Evolutionary conservation across 2,888 invertebrate genomes (phyloP), one percentile per base, ranked within the genome.

Genomic region (Plebejus anna): DNA sequence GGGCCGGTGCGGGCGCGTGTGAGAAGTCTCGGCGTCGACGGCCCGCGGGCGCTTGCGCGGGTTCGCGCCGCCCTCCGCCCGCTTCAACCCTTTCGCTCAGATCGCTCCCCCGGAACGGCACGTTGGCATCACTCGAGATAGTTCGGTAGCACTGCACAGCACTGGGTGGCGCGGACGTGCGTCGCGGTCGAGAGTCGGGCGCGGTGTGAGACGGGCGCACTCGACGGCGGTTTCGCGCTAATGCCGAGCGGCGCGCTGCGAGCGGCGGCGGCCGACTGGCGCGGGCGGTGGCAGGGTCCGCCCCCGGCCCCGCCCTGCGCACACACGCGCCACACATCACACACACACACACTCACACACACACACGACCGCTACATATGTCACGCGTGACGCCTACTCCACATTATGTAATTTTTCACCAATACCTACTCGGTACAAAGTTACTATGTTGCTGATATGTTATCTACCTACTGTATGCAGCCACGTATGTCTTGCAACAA

Each of bases 351-450:
- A 80, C 80, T 79, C 80, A n/a, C n/a, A 80, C 83, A 79, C 80
- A 75, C 83, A 80, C 80, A 76, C 80, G 77, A 86, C 83, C 83
- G 86, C 89, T 84, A 86, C 89, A 82, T 81, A 82, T 89, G 90
- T 88, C 91, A 89, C 91, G 89, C 84, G 83, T 90, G 90, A 92
- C 92, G 91, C 92, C 91, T 90, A 87, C 91, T 88, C 82, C 87
- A 85, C 87, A 81, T 81, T 89, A 91, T 89, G 83, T 90, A 89
- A 88, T 89, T 89, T 89, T 88, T 82, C 66, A 66, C 82, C 82
- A 82, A 89, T 90, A 89, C 89, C 90, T 90, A 90, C 87, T 59
- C 71, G 57, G 55, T 76, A 11, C 76, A 59, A 57, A 72, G 42
- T 66, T 66, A 66, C 66, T 66, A 66, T 66, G 66, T 66, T 36